Percentiles rank a stretch among this genome's conserved stretches.
phyloP scores from a whole-genome alignment of 2,113 vertebrate species.

The Campylomormyrus numenius region DNA sequence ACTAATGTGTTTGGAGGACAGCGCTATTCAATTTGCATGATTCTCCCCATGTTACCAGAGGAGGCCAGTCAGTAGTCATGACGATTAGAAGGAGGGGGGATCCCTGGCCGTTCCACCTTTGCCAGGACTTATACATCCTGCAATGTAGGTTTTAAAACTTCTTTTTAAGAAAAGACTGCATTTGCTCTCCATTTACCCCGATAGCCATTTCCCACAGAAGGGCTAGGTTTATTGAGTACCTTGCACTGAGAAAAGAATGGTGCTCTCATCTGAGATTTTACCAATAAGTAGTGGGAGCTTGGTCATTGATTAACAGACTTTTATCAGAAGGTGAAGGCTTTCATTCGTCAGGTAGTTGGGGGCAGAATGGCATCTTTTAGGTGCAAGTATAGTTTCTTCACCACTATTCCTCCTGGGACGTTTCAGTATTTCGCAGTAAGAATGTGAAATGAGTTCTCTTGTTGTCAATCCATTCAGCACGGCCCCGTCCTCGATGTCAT shows the following conservation, averaged over 20 bases:
- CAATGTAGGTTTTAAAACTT: neutral
- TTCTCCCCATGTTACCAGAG: neutral
- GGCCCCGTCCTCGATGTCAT: neutral
- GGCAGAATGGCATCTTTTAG: neutral
- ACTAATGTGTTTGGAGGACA: neutral
- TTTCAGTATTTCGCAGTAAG: neutral
- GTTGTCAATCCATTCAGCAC: neutral
- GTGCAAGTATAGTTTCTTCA: neutral
- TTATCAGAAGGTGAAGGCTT: neutral
- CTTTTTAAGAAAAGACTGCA: neutral
- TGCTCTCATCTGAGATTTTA: neutral
- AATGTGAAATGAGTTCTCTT: neutral
- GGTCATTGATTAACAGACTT: neutral
- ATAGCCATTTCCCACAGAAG: neutral
- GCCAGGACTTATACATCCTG: neutral
- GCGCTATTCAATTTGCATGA: neutral
- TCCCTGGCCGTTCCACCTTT: neutral
- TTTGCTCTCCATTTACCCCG: neutral
- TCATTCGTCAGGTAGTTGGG: neutral
- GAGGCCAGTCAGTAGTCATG: neutral
- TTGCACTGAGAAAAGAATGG: neutral
- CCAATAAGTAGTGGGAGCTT: neutral
- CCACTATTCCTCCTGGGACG: neutral
- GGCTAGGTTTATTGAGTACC: neutral
- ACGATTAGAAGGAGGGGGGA: neutral